Percentiles rank a stretch among this genome's conserved stretches.
Conservation (phyloP, 2,888 invertebrate genomes). For the Hyposoter dolosus region DNA sequence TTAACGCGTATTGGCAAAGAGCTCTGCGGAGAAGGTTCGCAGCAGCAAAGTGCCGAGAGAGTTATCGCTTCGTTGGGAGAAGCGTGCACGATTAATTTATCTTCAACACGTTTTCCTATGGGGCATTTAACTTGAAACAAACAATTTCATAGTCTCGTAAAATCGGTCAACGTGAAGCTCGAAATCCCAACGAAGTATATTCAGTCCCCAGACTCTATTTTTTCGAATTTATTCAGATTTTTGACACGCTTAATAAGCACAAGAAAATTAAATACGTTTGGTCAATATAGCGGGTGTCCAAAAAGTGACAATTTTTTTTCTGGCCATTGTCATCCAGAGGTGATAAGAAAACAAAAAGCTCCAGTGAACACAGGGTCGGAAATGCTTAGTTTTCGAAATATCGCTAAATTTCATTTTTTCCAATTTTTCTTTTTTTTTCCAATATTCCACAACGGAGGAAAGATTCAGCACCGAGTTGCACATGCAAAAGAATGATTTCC, state of each 20-base stretch:
- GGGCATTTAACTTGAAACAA: not conserved
- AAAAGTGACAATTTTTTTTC: not conserved
- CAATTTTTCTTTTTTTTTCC: not conserved
- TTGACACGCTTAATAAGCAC: not conserved
- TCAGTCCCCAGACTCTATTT: not conserved
- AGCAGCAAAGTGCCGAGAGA: conserved; percentile 32
- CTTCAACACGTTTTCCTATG: conserved; percentile 14
- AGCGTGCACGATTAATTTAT: conserved; percentile 28
- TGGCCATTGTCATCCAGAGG: not conserved
- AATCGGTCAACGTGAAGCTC: not conserved
- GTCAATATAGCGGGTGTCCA: not conserved
- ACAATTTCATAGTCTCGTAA: not conserved
- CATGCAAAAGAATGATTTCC: not conserved
- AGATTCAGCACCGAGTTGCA: not conserved
- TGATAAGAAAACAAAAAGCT: not conserved
- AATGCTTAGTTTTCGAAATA: not conserved
- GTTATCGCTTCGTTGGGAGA: conserved; percentile 38
- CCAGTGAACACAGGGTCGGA: not conserved
- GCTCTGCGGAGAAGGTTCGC: conserved; percentile 6
- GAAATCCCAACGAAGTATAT: not conserved
- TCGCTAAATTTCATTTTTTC: not conserved
- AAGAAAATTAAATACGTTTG: not conserved
- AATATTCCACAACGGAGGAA: not conserved
- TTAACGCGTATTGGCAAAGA: conserved; percentile 35
- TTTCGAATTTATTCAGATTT: not conserved